Conservation (phyloP, 2,888 invertebrate species). For the Chesias legatella region DNA sequence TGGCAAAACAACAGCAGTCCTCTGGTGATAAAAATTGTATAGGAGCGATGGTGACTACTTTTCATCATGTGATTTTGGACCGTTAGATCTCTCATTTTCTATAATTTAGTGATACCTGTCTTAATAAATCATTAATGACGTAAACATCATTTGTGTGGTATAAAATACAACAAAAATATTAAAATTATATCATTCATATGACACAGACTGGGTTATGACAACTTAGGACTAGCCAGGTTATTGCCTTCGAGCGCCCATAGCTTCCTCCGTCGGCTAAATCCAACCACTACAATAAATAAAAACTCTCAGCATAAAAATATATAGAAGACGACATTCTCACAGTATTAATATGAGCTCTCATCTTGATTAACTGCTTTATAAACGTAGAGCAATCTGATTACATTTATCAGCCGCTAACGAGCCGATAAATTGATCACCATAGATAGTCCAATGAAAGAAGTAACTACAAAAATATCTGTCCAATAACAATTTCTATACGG, state of each 20-base stretch:
- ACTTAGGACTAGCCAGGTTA: no score
- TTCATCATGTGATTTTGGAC: no score
- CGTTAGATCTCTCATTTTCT: no score
- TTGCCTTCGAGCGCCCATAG: background rate
- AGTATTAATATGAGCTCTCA: constrained; percentile 58
- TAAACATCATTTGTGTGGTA: no score
- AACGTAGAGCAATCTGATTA: constrained; percentile 60
- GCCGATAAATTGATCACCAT: constrained; percentile 69
- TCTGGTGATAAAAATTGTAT: no score
- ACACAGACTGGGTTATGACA: no score
- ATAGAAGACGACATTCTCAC: constrained; percentile 48
- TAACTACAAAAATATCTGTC: constrained; percentile 66
- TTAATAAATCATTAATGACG: no score
- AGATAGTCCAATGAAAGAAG: constrained; percentile 66
- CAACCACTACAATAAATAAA: constrained; percentile 15
- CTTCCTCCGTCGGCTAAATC: constrained; percentile 7
- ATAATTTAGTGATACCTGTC: no score
- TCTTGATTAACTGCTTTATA: constrained; percentile 67
- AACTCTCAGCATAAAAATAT: constrained; percentile 29
- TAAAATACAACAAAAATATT: no score
- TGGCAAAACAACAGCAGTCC: no score
- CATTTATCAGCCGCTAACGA: constrained; percentile 71
- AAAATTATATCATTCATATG: no score
- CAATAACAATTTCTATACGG: constrained; percentile 65
- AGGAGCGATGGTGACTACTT: no score